Percentiles rank a stretch among this genome's conserved stretches.
These are phyloP conservation scores for Drosophila lacteicornis DNA, from an alignment of 1,140 invertebrate species.

Conservation along the genomic window DNA sequence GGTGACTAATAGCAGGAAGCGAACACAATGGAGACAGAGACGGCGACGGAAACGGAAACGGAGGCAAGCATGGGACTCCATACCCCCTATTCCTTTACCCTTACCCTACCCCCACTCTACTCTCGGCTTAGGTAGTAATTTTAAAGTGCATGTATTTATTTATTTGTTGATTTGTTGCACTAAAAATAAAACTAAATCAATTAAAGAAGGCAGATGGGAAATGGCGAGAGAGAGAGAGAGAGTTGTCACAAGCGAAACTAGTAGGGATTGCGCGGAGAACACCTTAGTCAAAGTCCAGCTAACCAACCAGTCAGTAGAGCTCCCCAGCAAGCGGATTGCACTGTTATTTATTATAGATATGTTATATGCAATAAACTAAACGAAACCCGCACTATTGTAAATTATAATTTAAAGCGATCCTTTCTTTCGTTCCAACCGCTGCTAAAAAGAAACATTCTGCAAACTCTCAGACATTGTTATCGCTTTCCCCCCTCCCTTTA, in stretches of 20 bases:
- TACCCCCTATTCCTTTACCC: neutral
- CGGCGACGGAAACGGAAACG: neutral
- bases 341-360: slow-evolving; percentile 73
- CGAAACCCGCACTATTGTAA: slow-evolving; percentile 44
- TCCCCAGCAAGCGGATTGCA: slow-evolving; percentile 33
- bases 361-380: slow-evolving; percentile 57
- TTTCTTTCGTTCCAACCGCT: slow-evolving; percentile 41
- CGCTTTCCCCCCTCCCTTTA: slow-evolving; percentile 31
- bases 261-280: slow-evolving; percentile 22
- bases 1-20: slow-evolving; percentile 52
- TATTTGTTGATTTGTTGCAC: slow-evolving; percentile 81
- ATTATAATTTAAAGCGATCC: slow-evolving; percentile 45
- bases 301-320: slow-evolving; percentile 52
- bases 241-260: slow-evolving; percentile 62
- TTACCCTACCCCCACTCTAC: slow-evolving; percentile 17
- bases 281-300: slow-evolving; percentile 43
- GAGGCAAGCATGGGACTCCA: neutral
- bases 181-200: slow-evolving; percentile 57
- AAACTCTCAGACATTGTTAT: slow-evolving; percentile 49
- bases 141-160: slow-evolving; percentile 78
- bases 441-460: slow-evolving; percentile 44
- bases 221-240: slow-evolving; percentile 4
- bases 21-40: slow-evolving; percentile 35
- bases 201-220: slow-evolving; percentile 21
- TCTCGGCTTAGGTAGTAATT: slow-evolving; percentile 66